phyloP scores from a whole-genome alignment of 2,797 vertebrate genomes.

The Ctenochaetus hawaiiensis region DNA sequence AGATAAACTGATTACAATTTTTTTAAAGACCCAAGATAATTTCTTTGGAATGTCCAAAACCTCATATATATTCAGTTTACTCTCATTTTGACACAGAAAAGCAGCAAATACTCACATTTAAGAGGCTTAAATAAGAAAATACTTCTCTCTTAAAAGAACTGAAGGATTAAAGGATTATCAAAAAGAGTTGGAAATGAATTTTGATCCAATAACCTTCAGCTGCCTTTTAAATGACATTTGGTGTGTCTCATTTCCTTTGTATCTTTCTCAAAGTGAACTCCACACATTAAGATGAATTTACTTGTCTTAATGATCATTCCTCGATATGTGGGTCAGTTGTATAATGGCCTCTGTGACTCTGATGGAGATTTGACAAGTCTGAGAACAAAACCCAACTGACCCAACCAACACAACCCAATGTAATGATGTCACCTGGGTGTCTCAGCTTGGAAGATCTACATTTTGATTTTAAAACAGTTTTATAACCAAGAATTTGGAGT shows the following conservation, averaged over 20 bases:
- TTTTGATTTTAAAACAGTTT: not conserved
- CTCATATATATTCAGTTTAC: not conserved
- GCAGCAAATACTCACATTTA: not conserved
- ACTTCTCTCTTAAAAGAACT: not conserved
- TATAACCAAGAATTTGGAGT: not conserved
- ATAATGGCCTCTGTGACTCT: not conserved
- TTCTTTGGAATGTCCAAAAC: not conserved
- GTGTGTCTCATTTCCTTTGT: not conserved
- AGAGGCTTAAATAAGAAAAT: not conserved
- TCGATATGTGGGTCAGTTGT: not conserved
- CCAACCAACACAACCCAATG: too few species aligned
- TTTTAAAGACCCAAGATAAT: not conserved
- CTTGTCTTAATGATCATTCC: not conserved
- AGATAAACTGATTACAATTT: not conserved
- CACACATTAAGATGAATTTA: not conserved
- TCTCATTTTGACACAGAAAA: not conserved
- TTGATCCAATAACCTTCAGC: not conserved
- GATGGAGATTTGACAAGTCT: too few species aligned
- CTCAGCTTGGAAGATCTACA: not conserved
- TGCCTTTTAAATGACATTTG: not conserved
- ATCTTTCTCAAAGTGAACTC: too few species aligned
- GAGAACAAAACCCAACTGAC: too few species aligned
- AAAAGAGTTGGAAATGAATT: not conserved
- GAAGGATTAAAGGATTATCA: not conserved
- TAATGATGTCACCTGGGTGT: not conserved